Evolutionary conservation across 2,888 invertebrate species (phyloP), one percentile per base, ranked within the genome.

Genomic region (Sinelater perroti): DNA sequence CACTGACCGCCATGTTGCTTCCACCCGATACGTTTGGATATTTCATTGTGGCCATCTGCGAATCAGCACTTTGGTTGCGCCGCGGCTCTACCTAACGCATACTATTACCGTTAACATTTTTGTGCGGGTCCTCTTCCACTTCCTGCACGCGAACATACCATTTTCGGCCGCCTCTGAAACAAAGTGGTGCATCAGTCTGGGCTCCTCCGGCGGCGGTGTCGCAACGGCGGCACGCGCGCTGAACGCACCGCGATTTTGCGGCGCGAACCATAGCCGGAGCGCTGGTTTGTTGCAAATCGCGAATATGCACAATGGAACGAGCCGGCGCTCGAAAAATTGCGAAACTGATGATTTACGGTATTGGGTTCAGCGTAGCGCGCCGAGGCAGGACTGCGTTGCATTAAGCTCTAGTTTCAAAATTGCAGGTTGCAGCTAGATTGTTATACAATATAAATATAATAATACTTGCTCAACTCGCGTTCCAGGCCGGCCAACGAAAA

Each of bases 11-110:
- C 76, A 76, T 75, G 60, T 74, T 76, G 68, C 72, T 72, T 63
- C 75, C 73, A 65, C 78, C 74, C 35, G 76, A 70, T 42, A 76
- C 67, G 70, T 75, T 77, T 44, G 76, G 76, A 73, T 78, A 78
- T 77, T 78, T 78, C 78, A 79, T 79, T 71, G 75, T 78, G 73
- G 73, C 72, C 77, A 76, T 76, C 65, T 61, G 45, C 45, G 57
- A 57, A 57, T 57, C 44, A 54, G 30, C 35, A 51, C 47, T 36
- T 57, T 52, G 53, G 57, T 47, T 54, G 49, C 44, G 42, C 45
- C 35, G 36, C 26, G 24, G 17, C 50, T 33, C 59, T 45, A 42
- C 40, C 51, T 45, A 50, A 45, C 50, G 26, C 38, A 45, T 50
- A 35, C 35, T 59, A 59, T 59, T 59, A 59, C 59, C 59, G 59